A percentile compares a stretch with the other conserved stretches of the same genome.
Conservation (phyloP, 2,113 vertebrate species). For the Ctenodactylus gundi region DNA sequence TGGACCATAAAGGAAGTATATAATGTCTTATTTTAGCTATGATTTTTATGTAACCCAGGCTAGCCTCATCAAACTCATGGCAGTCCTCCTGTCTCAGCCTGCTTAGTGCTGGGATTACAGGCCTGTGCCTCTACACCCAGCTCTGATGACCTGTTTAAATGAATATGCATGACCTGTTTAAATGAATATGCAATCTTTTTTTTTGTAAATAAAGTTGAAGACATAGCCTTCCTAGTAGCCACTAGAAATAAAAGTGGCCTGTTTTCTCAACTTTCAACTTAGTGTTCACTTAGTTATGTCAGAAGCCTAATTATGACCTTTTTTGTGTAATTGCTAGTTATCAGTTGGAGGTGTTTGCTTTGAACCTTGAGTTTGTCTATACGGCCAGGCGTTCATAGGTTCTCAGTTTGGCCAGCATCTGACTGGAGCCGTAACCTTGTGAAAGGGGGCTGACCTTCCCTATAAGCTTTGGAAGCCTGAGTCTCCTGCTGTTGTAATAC, state of each 20-base stretch:
- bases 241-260: not conserved
- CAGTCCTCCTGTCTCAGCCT: too few relatives aligned
- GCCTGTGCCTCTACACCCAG: too few relatives aligned
- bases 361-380: not conserved
- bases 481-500: fast-evolving
- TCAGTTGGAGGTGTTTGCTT: not conserved
- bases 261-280: not conserved
- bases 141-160: too few relatives aligned
- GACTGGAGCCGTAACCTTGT: not conserved
- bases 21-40: not conserved
- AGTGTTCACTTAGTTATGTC: not conserved
- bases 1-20: not conserved
- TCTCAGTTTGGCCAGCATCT: not conserved
- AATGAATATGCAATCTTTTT: not conserved
- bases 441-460: not conserved
- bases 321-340: not conserved
- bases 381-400: not conserved
- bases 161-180: not conserved
- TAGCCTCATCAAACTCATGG: too few relatives aligned
- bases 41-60: not conserved
- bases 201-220: not conserved
- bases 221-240: not conserved
- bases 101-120: too few relatives aligned
- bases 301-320: not conserved
- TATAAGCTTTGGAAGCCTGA: not conserved